These are phyloP conservation scores for Leptothorax acervorum DNA, from an alignment of 2,888 invertebrate species.

Conservation along the genomic window DNA sequence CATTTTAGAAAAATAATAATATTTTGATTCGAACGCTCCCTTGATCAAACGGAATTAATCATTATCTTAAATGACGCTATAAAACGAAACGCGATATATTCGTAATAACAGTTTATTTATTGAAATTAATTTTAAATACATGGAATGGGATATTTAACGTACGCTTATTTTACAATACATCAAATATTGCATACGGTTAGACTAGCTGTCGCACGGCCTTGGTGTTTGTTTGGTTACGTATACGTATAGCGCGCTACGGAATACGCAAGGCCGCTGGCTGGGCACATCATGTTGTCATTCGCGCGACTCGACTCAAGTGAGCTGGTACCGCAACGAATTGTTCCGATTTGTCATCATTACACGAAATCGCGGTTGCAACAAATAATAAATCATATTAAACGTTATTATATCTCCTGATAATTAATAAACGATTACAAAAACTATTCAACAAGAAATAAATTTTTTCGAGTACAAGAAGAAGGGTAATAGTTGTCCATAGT, in stretches of 20 bases:
- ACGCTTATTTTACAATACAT: not conserved
- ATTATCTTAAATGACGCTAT: not conserved
- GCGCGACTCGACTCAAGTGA: not conserved
- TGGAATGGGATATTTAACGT: not conserved
- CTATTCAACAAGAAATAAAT: not conserved
- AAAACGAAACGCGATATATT: not conserved
- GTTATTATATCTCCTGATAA: not conserved
- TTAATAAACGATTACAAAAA: not conserved
- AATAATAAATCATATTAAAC: not conserved
- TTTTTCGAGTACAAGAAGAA: not conserved
- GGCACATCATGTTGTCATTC: not conserved
- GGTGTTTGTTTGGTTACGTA: not conserved
- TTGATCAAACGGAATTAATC: not conserved
- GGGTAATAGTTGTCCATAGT: no score
- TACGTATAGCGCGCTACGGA: not conserved
- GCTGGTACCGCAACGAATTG: not conserved
- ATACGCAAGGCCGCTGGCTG: not conserved
- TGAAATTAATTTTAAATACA: slow-evolving; percentile 1
- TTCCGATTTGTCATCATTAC: not conserved
- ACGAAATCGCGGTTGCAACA: not conserved
- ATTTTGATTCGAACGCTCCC: not conserved
- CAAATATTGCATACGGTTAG: not conserved
- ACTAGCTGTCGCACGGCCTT: not conserved
- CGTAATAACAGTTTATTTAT: not conserved
- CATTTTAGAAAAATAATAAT: not conserved